These are phyloP conservation scores for Coracias cyanogaster DNA, from an alignment of 2,797 vertebrate species.

Conservation along the genomic window DNA sequence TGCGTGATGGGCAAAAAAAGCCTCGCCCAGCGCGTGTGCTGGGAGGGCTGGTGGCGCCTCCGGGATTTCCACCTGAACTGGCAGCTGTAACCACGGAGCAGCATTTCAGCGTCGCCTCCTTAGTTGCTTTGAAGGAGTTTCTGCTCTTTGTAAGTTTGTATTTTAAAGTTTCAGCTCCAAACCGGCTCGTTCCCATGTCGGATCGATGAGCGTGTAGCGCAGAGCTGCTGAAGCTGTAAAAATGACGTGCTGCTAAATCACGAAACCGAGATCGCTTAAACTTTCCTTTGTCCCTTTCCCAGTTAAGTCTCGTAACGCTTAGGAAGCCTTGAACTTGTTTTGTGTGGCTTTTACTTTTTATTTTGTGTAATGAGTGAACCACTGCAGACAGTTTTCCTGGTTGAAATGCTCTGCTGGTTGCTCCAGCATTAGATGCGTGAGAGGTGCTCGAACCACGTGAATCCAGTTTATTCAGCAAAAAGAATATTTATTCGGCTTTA, in stretches of 20 bases:
- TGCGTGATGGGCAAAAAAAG: too few relatives aligned
- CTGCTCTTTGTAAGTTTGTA: not conserved
- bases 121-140: not conserved
- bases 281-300: not conserved
- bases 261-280: not conserved
- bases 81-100: not conserved
- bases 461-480: not conserved
- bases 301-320: not conserved
- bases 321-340: not conserved
- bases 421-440: not conserved
- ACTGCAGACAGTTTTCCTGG: not conserved
- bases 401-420: not conserved
- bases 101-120: not conserved
- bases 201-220: not conserved
- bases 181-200: not conserved
- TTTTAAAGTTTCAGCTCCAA: not conserved
- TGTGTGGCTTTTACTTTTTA: not conserved
- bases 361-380: not conserved
- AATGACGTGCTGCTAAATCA: not conserved
- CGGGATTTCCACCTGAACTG: not conserved
- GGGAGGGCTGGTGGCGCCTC: not conserved
- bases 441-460: not conserved
- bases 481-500: too few relatives aligned
- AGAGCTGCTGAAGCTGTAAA: not conserved
- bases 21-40: not conserved